Evolutionary conservation across 2,888 invertebrate genomes (phyloP).

Genomic region (Microctonus brassicae): DNA sequence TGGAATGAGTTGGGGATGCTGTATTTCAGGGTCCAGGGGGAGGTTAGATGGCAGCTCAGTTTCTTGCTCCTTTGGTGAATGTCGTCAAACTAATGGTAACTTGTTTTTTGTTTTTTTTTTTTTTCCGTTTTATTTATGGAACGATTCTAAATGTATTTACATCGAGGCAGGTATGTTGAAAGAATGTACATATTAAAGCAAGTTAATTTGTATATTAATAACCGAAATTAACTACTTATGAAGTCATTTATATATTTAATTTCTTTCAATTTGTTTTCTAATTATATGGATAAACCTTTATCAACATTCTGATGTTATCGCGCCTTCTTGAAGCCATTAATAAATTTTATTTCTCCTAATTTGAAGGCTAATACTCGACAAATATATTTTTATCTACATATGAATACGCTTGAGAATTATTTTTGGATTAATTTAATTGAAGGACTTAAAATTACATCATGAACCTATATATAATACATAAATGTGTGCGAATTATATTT

Average conservation of each 20-base stretch:
- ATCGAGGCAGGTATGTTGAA: no score
- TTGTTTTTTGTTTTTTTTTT: slow-evolving; percentile 1
- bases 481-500: no score
- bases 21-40: neutral
- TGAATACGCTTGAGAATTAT: neutral
- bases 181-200: no score
- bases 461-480: neutral
- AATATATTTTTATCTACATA: neutral
- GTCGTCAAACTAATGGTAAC: neutral
- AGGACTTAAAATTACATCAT: neutral
- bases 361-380: neutral
- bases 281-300: neutral
- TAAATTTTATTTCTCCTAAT: neutral
- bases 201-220: no score
- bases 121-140: slow-evolving; percentile 4
- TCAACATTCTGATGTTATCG: neutral
- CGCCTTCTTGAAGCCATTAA: neutral
- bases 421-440: slow-evolving; percentile 6
- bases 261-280: neutral
- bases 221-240: no score
- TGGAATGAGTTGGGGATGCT: slow-evolving; percentile 23
- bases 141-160: no score
- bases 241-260: no score
- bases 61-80: slow-evolving; percentile 26
- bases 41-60: slow-evolving; percentile 33